Conservation (phyloP, 2,113 vertebrate genomes). For the Emydura subglobosa region DNA sequence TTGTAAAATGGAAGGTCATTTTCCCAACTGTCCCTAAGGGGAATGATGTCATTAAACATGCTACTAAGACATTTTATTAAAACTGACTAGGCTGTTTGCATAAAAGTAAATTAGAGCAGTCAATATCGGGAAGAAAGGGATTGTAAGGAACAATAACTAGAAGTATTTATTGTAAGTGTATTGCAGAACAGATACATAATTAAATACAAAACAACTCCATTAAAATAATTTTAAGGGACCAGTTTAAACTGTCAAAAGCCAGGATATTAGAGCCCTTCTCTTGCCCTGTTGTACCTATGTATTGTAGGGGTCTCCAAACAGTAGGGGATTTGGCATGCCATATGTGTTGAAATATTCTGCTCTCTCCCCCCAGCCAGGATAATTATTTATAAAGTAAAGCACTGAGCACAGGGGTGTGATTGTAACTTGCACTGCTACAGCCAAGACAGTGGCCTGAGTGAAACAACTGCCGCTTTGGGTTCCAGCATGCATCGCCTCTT, state of each 20-base stretch:
- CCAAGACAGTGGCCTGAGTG: conserved; percentile 4
- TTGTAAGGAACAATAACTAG: conserved; percentile 54
- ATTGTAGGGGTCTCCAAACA: conserved; percentile 50
- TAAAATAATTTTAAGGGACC: conserved; percentile 54
- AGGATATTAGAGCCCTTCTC: conserved; percentile 20
- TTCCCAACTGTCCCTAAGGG: conserved; percentile 68
- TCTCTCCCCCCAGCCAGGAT: conserved; percentile 53
- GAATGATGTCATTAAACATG: conserved; percentile 81
- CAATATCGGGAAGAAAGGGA: conserved; percentile 69
- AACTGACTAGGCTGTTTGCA: conserved; percentile 76
- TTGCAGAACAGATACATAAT: conserved; percentile 32
- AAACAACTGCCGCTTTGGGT: conserved; percentile 57
- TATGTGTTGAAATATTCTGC: conserved; percentile 61
- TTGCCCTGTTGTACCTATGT: conserved; percentile 24
- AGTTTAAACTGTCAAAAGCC: conserved; percentile 2
- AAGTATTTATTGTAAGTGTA: conserved; percentile 51
- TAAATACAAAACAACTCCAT: conserved; percentile 59
- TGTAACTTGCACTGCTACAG: neutral
- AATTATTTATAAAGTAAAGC: conserved; percentile 72
- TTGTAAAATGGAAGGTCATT: conserved; percentile 76
- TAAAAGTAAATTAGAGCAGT: conserved; percentile 76
- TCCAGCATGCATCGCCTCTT: neutral
- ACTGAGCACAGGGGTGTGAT: conserved; percentile 34
- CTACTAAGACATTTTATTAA: conserved; percentile 77
- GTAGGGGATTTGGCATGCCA: conserved; percentile 62